Evolutionary conservation across 1,140 invertebrate genomes (phyloP).

Genomic region (Apocrypta bakeri): DNA sequence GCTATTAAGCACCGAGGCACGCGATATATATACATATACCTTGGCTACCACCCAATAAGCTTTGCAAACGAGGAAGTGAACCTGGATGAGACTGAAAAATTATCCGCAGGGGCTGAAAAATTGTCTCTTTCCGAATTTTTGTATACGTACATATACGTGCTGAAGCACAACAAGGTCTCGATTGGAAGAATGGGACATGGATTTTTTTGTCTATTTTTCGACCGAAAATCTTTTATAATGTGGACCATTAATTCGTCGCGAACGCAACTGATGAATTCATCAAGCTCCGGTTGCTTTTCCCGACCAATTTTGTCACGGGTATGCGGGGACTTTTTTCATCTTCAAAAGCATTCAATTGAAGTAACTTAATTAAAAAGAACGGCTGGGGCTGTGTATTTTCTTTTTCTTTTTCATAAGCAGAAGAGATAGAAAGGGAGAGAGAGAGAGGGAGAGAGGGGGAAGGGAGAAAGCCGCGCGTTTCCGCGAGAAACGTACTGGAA

Average conservation of each 20-base stretch:
- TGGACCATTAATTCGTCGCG: constrained; percentile 2
- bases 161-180: too few species aligned
- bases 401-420: neutral
- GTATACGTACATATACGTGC: neutral
- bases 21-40: neutral
- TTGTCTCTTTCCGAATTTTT: neutral
- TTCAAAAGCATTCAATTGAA: constrained; percentile 3
- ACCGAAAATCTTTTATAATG: neutral
- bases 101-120: neutral
- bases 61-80: neutral
- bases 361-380: constrained; percentile 11
- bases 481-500: neutral
- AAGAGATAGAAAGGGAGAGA: too few species aligned
- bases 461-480: neutral
- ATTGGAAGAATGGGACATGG: neutral
- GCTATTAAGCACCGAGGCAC: neutral
- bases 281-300: neutral
- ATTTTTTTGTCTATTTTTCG: neutral
- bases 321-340: neutral
- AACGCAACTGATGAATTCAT: constrained; percentile 1
- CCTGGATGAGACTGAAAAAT: neutral
- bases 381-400: neutral
- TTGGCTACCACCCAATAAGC: neutral
- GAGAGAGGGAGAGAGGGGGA: too few species aligned
- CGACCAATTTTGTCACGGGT: neutral